Percentiles rank a stretch among this genome's conserved stretches.
These are phyloP conservation scores for Centruroides sculpturatus DNA, from an alignment of 1,140 invertebrate genomes.

Conservation along the genomic window DNA sequence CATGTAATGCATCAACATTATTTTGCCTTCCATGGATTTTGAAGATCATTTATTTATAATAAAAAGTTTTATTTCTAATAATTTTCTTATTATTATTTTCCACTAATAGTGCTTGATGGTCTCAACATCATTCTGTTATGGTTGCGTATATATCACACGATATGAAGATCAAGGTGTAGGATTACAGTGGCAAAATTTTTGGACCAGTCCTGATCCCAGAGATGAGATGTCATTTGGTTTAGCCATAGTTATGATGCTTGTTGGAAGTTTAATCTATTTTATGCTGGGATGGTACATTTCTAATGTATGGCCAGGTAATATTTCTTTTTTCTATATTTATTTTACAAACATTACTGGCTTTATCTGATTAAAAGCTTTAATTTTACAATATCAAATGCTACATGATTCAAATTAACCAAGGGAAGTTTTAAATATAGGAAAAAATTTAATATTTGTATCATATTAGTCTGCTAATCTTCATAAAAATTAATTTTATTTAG, in stretches of 20 bases:
- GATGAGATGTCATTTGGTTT: slow-evolving; percentile 29
- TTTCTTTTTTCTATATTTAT: too few species aligned
- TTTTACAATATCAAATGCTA: too few species aligned
- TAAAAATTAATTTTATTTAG: too few species aligned
- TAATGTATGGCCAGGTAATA: not conserved
- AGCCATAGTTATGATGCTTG: slow-evolving; percentile 29
- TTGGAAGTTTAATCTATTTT: slow-evolving; percentile 31
- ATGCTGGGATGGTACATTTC: slow-evolving; percentile 30
- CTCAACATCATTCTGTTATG: slow-evolving; percentile 31
- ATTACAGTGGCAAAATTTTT: slow-evolving; percentile 30
- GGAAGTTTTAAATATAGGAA: too few species aligned
- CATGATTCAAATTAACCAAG: too few species aligned
- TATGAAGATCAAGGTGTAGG: slow-evolving; percentile 30
- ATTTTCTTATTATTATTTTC: not conserved
- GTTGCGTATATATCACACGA: slow-evolving; percentile 23
- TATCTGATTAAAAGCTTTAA: too few species aligned
- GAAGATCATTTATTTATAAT: not conserved
- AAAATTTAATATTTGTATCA: too few species aligned
- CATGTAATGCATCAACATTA: too few species aligned
- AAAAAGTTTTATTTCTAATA: not conserved
- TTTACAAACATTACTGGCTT: too few species aligned
- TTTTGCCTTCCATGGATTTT: slow-evolving; percentile 7
- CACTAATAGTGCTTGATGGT: slow-evolving; percentile 27
- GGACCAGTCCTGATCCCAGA: slow-evolving; percentile 21
- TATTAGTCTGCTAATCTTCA: too few species aligned